phyloP scores from a whole-genome alignment of 2,888 invertebrate genomes.

The Agrochola circellaris region DNA sequence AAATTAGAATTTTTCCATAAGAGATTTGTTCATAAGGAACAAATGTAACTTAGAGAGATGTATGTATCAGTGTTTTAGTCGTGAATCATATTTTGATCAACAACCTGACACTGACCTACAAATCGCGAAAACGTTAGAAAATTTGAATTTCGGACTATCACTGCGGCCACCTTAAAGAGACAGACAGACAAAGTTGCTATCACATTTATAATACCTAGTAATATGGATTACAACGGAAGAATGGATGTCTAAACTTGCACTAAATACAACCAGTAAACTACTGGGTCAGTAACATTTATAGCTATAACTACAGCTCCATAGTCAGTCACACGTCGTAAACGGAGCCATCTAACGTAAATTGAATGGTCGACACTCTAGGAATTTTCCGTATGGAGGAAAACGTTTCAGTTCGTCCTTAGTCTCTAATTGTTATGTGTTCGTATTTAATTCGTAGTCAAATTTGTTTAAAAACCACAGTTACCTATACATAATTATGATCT shows the following conservation, averaged over 20 bases:
- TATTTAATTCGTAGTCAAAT: background rate
- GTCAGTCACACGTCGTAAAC: constrained; percentile 38
- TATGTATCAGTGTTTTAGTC: too few relatives aligned
- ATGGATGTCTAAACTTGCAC: background rate
- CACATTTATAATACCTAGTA: background rate
- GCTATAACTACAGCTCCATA: background rate
- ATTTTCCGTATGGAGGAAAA: constrained; percentile 45
- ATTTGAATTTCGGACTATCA: too few relatives aligned
- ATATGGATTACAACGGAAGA: too few relatives aligned
- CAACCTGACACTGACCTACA: too few relatives aligned
- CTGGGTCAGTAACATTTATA: background rate
- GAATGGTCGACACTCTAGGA: constrained; percentile 24
- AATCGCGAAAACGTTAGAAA: too few relatives aligned
- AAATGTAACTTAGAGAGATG: too few relatives aligned
- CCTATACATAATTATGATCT: background rate
- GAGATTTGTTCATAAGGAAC: too few relatives aligned
- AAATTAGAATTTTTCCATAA: too few relatives aligned
- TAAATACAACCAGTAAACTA: background rate
- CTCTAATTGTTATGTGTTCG: background rate
- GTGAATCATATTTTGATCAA: too few relatives aligned
- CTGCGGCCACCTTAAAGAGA: too few relatives aligned
- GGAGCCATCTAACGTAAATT: constrained; percentile 41
- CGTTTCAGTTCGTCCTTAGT: background rate
- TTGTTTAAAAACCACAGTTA: background rate
- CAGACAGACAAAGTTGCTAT: too few relatives aligned